Percentiles rank a stretch among this genome's conserved stretches.
phyloP scores from a whole-genome alignment of 1,140 invertebrate species.

The Kradibia gibbosae region DNA sequence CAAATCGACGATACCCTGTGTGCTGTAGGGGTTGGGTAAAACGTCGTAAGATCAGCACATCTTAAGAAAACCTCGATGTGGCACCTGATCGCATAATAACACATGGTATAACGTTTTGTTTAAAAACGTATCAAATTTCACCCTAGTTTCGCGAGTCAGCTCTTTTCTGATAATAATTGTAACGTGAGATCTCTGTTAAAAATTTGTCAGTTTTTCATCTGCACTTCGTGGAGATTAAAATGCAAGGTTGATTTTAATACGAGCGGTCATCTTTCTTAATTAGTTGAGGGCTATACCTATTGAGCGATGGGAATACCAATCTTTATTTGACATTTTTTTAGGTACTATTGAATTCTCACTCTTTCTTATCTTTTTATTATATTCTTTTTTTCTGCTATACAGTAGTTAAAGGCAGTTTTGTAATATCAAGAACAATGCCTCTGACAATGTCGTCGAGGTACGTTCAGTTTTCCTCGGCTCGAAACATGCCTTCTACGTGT shows the following conservation, averaged over 20 bases:
- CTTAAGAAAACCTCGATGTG: background rate
- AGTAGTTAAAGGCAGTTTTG: too few relatives aligned
- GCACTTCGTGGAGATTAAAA: background rate
- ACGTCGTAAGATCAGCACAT: background rate
- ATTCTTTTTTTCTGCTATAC: too few relatives aligned
- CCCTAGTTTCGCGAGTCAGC: background rate
- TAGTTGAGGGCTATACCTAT: too few relatives aligned
- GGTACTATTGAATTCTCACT: too few relatives aligned
- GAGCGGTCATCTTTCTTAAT: too few relatives aligned
- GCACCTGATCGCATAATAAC: background rate
- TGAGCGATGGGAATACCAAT: too few relatives aligned
- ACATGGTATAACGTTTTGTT: background rate
- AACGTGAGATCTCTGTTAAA: background rate
- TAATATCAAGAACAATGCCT: too few relatives aligned
- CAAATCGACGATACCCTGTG: background rate
- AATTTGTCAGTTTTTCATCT: constrained; percentile 1
- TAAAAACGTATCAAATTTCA: background rate
- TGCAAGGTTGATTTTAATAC: constrained; percentile 10
- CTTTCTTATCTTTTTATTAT: too few relatives aligned
- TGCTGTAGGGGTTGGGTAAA: background rate
- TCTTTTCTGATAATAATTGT: background rate
- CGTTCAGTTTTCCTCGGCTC: too few relatives aligned
- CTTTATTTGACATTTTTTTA: too few relatives aligned
- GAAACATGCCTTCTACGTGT: too few relatives aligned
- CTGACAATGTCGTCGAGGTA: too few relatives aligned